These are phyloP conservation scores for Tachysurus fulvidraco DNA, from an alignment of 2,113 vertebrate genomes.

Conservation along the genomic window DNA sequence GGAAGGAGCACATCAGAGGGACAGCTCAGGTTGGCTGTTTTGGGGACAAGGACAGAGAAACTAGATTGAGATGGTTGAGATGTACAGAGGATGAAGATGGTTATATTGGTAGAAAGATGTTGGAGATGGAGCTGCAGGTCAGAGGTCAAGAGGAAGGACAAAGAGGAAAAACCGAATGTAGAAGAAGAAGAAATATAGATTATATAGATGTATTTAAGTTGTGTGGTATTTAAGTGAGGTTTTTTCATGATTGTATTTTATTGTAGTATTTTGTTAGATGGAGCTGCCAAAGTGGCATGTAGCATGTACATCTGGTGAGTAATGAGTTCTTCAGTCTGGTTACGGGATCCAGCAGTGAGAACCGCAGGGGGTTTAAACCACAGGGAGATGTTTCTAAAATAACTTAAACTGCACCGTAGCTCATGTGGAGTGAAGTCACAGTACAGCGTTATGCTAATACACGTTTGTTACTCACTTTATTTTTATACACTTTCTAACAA, in stretches of 20 bases:
- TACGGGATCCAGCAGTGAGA: conserved; percentile 44
- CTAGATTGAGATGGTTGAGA: too few species aligned
- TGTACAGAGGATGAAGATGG: too few species aligned
- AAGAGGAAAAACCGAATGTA: too few species aligned
- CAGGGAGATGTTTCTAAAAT: conserved; percentile 54
- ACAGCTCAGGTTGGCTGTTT: too few species aligned
- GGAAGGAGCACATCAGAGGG: too few species aligned
- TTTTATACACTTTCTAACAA: neutral
- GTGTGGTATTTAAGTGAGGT: neutral
- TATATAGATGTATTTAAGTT: too few species aligned
- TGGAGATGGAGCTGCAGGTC: too few species aligned
- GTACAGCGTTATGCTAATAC: neutral
- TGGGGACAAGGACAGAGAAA: too few species aligned
- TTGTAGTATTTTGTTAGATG: neutral
- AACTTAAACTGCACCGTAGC: conserved; percentile 57
- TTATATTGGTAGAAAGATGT: too few species aligned
- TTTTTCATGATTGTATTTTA: neutral
- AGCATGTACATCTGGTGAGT: conserved; percentile 16
- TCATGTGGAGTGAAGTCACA: conserved; percentile 60
- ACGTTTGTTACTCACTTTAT: neutral
- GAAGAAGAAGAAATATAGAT: too few species aligned
- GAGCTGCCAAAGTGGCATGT: neutral
- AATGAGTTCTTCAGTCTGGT: conserved; percentile 24
- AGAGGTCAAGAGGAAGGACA: too few species aligned
- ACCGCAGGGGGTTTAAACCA: conserved; percentile 48